phyloP scores from a whole-genome alignment of 2,113 vertebrate genomes.

The Strix uralensis region DNA sequence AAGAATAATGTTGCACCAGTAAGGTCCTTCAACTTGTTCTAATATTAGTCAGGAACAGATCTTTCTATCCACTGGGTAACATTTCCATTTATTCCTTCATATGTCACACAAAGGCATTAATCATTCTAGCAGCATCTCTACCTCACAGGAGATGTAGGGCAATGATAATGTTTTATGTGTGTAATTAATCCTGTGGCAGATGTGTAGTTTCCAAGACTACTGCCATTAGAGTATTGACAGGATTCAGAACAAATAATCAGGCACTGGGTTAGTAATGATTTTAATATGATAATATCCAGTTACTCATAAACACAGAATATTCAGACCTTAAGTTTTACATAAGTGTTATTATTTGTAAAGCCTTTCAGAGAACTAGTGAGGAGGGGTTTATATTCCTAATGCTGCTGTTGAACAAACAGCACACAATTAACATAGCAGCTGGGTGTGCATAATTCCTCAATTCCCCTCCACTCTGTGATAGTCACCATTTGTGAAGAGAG shows the following conservation, averaged over 20 bases:
- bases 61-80: conserved; percentile 38
- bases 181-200: conserved; percentile 79
- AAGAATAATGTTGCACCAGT: conserved; percentile 21
- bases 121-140: conserved; percentile 69
- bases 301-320: conserved; percentile 60
- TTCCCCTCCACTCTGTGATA: neutral
- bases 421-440: conserved; percentile 63
- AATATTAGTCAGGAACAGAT: conserved; percentile 26
- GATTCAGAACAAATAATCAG: conserved; percentile 66
- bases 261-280: conserved; percentile 65
- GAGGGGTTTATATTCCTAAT: conserved; percentile 52
- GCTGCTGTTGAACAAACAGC: conserved; percentile 58
- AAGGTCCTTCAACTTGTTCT: conserved; percentile 31
- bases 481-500: conserved; percentile 33
- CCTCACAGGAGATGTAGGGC: conserved; percentile 70
- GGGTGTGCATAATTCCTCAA: conserved; percentile 27
- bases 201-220: conserved; percentile 75
- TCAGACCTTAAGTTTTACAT: conserved; percentile 56
- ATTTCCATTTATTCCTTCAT: conserved; percentile 63
- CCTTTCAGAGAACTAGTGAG: conserved; percentile 44
- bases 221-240: conserved; percentile 72
- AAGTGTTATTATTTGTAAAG: conserved; percentile 58
- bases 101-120: conserved; percentile 60
- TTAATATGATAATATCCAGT: conserved; percentile 69
- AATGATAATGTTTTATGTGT: conserved; percentile 79